Base-by-base conservation (phyloP, 1,140 invertebrate species). In the Caerostris darwini region DNA sequence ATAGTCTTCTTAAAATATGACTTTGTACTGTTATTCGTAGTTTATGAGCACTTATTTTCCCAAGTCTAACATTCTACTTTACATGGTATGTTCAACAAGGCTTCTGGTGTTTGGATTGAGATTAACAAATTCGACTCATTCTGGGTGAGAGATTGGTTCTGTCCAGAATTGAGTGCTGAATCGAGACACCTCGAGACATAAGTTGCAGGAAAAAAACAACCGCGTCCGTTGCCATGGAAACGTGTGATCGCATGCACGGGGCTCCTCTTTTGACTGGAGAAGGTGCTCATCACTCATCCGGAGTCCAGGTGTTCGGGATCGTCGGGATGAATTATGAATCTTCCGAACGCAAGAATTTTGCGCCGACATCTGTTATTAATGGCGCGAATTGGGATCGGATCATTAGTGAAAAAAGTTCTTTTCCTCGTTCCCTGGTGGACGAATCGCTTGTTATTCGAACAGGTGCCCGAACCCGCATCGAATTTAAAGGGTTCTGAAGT, bases 301-400 rank as follows among this genome's bases (percentile, higher is more conserved):
- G 50, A 58, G 58, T 53, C 85, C 85, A 87, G 85, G 85, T 87
- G 85, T 87, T 57, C 17, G 19, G 50, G 85, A 87, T 87, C 58
- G 85, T 58, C 85, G 58, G 50, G 85, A 87, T 87, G 19, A 58
- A 87, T 87, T 87, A 87, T 87, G 85, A 87, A 87, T 87, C 85
- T 87, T 87, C 50, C 85, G 85, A 87, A 58, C 58, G 85, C 58
- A 87, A 58, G 54, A 58, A 85, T 56, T 58, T 85, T 54, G 34
- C n/a, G 69, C n/a, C 8, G 58, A 87, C 85, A 87, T 87, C 85
- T 87, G 85, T 87, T 87, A 87, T 87, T 87, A 87, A 87, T 87
- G 85, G 85, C 34, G 34, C 85, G 34, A 57, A 61, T 61, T 57
- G 58, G 58, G 54, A 61, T 59, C 58, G 56, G 50, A 87, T 58